Conservation (phyloP, 2,113 vertebrate genomes). For the Trichechus manatus region DNA sequence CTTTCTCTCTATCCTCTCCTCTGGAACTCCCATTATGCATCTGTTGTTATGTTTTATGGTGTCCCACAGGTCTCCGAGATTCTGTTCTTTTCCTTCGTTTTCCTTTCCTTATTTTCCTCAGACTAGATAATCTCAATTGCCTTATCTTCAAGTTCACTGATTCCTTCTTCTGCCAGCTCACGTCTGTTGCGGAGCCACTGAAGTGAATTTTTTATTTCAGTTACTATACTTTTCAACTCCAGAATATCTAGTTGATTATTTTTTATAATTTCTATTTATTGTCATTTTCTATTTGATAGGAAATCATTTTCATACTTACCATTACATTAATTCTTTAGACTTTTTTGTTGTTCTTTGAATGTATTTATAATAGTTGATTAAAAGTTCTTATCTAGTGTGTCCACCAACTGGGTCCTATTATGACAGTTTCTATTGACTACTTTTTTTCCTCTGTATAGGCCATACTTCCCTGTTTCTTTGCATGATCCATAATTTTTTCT, state of each 20-base stretch:
- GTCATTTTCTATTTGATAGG: not conserved
- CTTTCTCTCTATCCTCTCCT: not conserved
- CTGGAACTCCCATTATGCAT: not conserved
- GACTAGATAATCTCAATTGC: not conserved
- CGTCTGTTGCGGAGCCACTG: not conserved
- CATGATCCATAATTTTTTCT: not conserved
- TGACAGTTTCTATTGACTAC: not conserved
- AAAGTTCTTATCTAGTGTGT: not conserved
- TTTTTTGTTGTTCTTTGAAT: not conserved
- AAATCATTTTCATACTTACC: not conserved
- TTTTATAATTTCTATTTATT: not conserved
- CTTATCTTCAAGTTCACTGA: too few species aligned
- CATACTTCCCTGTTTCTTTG: not conserved
- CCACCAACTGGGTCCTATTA: not conserved
- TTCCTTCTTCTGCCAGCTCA: not conserved
- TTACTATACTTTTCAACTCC: not conserved
- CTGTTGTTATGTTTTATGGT: not conserved
- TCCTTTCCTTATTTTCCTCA: not conserved
- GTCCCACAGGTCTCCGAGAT: not conserved
- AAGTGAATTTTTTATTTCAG: not conserved
- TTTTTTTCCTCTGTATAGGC: not conserved
- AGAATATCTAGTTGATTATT: not conserved
- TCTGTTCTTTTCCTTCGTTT: not conserved
- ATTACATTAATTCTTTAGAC: not conserved
- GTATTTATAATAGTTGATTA: not conserved